Base-by-base conservation (phyloP, 1,140 invertebrate species). In the Microplitis mediator region DNA sequence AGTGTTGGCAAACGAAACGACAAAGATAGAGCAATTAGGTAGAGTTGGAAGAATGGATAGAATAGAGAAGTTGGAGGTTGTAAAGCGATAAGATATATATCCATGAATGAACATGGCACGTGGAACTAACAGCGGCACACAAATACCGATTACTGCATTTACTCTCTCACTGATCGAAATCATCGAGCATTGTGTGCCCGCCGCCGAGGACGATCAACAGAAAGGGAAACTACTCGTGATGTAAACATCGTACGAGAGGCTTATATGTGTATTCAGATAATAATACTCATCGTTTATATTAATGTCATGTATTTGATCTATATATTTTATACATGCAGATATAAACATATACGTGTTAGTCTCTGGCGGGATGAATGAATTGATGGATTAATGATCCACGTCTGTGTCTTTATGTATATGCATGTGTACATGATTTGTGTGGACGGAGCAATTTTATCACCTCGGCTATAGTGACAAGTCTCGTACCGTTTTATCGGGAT, bases 61-160 rank as follows among this genome's bases (percentile, higher is more conserved):
- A 35, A 70, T 45, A 50, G 52, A 66, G 72, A 68, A 58, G 56
- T 62, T 61, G 39, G 63, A 75, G 71, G 72, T 74, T 75, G 77
- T 73, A 76, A 76, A 74, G 64, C 78, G 78, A 81, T 80, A 80
- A 80, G 78, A 78, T 76, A 45, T 39, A 39, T 45, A 78, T 77
- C 78, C 78, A 77, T 78, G 80, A 79, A 81, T 79, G 79, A 78
- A 70, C 66, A 45, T 67, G 65, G 74, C 75, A 71, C 74, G 69
- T 73, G 73, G 51, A 45, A 45, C 51, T 35, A 69, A 71, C 45
- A 69, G 72, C 73, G 76, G 79, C 5, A 45, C 39, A 45, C 39
- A 45, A 45, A 45, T 45, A 45, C 39, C 39, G 39, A 45, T 11
- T 45, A 45, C 39, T 45, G 2, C 39, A 45, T 45, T 5, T 5